phyloP scores from a whole-genome alignment of 2,797 vertebrate genomes.

The Dromococcyx pavoninus region DNA sequence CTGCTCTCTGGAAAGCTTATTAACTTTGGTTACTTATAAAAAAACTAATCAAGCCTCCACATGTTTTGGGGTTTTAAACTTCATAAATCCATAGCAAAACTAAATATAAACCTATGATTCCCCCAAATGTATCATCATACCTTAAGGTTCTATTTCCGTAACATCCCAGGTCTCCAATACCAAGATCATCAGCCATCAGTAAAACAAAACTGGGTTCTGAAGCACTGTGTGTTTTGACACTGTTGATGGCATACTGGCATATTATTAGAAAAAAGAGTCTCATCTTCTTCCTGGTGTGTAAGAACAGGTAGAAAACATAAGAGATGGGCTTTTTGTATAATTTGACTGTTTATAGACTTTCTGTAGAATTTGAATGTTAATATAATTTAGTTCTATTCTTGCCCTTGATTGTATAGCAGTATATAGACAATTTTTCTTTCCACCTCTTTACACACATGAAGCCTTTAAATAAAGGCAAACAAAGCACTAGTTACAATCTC shows the following conservation, averaged over 20 bases:
- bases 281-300: conserved; percentile 67
- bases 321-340: not conserved
- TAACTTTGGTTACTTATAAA: not conserved
- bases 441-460: not conserved
- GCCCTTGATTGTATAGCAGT: not conserved
- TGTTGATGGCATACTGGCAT: not conserved
- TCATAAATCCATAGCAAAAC: not conserved
- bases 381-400: not conserved
- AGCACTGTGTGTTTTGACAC: not conserved
- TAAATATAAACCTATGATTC: not conserved
- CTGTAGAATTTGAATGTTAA: not conserved
- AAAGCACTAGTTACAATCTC: not conserved
- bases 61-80: not conserved
- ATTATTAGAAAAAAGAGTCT: conserved; percentile 25
- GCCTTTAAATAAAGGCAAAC: not conserved
- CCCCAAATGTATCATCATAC: conserved; percentile 60
- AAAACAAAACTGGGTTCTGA: conserved; percentile 83
- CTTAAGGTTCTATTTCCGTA: conserved; percentile 90
- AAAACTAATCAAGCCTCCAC: not conserved
- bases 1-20: not conserved
- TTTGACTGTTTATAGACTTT: not conserved
- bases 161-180: conserved; percentile 91
- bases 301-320: not conserved
- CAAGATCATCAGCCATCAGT: conserved; percentile 91
- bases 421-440: not conserved